Conservation (phyloP, 1,140 invertebrate species). For the Agrypnia vestita region DNA sequence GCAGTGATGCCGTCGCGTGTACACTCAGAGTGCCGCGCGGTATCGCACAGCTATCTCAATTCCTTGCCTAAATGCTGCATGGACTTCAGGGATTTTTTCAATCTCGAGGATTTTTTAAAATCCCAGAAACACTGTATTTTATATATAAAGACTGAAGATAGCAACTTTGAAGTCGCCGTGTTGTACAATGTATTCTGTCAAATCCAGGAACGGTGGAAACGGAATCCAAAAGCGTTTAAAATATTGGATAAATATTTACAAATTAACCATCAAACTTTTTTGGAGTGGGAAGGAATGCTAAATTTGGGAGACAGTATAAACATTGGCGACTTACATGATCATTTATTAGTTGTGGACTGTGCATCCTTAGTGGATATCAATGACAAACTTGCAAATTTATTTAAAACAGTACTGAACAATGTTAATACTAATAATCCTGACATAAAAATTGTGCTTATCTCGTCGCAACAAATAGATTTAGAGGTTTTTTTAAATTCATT, state of each 20-base stretch:
- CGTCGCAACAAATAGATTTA: not conserved
- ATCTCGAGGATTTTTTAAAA: not conserved
- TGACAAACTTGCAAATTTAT: not conserved
- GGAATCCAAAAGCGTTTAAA: too few relatives aligned
- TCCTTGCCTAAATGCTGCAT: not conserved
- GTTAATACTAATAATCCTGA: too few relatives aligned
- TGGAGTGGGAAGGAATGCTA: not conserved
- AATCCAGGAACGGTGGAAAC: not conserved
- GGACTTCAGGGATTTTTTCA: not conserved
- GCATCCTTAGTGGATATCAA: not conserved
- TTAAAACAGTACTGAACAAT: not conserved
- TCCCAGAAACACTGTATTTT: not conserved
- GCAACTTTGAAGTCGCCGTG: not conserved
- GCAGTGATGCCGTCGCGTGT: not conserved
- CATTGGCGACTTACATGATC: not conserved
- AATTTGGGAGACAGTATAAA: not conserved
- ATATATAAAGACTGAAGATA: not conserved
- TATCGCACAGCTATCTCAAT: not conserved
- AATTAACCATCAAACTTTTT: not conserved
- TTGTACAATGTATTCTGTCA: not conserved
- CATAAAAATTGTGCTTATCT: constrained; percentile 19
- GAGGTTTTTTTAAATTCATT: too few relatives aligned
- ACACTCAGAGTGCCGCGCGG: not conserved
- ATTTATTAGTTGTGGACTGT: not conserved
- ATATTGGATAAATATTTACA: not conserved